Percentiles rank a stretch among this genome's conserved stretches.
Evolutionary conservation across 1,140 invertebrate genomes (phyloP).

Genomic region (Drosophila nasuta): DNA sequence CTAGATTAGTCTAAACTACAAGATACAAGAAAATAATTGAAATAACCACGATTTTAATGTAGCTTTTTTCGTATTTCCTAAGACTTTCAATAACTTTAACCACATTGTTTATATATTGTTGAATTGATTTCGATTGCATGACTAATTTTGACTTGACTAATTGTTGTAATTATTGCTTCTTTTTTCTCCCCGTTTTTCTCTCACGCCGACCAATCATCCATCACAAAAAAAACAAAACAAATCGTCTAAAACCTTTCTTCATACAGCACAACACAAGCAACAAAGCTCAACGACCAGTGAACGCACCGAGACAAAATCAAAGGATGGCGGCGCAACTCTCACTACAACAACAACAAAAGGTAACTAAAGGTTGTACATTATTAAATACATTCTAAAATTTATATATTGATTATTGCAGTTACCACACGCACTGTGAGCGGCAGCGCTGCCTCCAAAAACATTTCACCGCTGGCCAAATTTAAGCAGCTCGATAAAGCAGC

Average conservation of each 20-base stretch:
- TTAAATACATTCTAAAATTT: too few relatives aligned
- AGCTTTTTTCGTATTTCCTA: slow-evolving; percentile 1
- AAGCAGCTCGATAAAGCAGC: slow-evolving; percentile 93
- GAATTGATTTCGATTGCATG: slow-evolving; percentile 57
- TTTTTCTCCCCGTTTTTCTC: slow-evolving; percentile 49
- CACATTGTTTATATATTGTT: slow-evolving; percentile 26
- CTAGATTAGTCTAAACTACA: slow-evolving; percentile 40
- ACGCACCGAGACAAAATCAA: slow-evolving; percentile 80
- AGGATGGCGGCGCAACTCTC: slow-evolving; percentile 82
- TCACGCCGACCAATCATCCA: slow-evolving; percentile 44
- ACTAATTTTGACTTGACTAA: slow-evolving; percentile 48
- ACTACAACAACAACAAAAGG: slow-evolving; percentile 84
- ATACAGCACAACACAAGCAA: slow-evolving; percentile 80
- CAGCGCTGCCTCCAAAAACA: slow-evolving; percentile 88
- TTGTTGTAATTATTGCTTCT: slow-evolving; percentile 74
- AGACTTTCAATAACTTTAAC: slow-evolving; percentile 42
- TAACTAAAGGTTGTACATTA: slow-evolving; percentile 13
- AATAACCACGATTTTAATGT: slow-evolving; percentile 28
- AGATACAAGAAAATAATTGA: slow-evolving; percentile 36
- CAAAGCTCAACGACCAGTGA: slow-evolving; percentile 79
- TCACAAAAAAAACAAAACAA: slow-evolving; percentile 27
- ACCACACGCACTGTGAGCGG: slow-evolving; percentile 87
- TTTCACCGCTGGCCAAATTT: slow-evolving; percentile 95
- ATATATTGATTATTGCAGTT: slow-evolving; percentile 86
- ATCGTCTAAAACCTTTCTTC: slow-evolving; percentile 67